Conservation (phyloP, 35 echinoderm and acorn worm species). For the Stichopus chloronotus region DNA sequence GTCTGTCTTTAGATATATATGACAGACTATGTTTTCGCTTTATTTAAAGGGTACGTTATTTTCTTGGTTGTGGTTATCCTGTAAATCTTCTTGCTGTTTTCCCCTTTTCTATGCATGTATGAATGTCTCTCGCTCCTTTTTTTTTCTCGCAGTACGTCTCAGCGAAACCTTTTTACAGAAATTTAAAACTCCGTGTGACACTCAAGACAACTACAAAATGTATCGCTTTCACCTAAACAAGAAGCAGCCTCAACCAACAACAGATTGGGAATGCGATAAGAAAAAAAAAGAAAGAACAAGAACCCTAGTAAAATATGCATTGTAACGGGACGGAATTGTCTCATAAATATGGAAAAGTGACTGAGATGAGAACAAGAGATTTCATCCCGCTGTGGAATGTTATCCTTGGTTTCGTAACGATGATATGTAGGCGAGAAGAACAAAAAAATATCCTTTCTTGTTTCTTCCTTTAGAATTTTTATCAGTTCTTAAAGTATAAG, state of each 20-base stretch:
- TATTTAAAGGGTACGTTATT: too few species aligned
- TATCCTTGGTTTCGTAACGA: not conserved
- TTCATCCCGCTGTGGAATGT: not conserved
- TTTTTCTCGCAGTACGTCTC: not conserved
- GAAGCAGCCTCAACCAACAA: not conserved
- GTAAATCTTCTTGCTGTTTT: too few species aligned
- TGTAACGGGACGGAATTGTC: not conserved
- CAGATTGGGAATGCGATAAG: not conserved
- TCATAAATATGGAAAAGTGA: constrained; percentile 53
- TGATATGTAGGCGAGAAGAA: not conserved
- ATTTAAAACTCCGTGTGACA: not conserved
- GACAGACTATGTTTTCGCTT: too few species aligned
- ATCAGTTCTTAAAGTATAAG: not conserved
- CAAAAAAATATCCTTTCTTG: not conserved
- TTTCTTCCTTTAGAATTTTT: not conserved
- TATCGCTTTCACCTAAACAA: not conserved
- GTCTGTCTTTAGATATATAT: too few species aligned
- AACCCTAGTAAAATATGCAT: constrained; percentile 24
- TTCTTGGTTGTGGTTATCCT: too few species aligned
- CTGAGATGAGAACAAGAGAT: not conserved
- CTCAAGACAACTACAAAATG: constrained; percentile 18
- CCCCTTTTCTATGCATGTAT: too few species aligned
- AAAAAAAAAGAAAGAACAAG: not conserved
- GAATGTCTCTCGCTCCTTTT: too few species aligned
- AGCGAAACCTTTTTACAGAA: not conserved